Evolutionary conservation across 1,140 invertebrate genomes (phyloP).

Genomic region (Zaprionus lachaisei): DNA sequence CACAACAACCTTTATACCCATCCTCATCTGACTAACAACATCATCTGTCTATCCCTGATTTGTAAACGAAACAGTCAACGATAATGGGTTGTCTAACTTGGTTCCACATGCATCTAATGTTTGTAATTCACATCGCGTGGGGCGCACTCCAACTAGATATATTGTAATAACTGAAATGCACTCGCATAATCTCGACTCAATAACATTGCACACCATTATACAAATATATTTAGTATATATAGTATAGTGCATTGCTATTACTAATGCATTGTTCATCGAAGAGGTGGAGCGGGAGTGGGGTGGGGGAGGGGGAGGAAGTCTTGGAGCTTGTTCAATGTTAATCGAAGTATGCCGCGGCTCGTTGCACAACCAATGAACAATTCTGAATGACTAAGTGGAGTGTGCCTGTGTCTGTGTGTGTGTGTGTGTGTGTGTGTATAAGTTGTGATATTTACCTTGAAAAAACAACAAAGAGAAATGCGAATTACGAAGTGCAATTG

Average conservation of each 20-base stretch:
- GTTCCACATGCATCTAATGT: slow-evolving; percentile 1
- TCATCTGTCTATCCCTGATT: neutral
- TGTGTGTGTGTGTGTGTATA: neutral
- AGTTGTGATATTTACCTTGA: slow-evolving; percentile 2
- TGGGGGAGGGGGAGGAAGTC: neutral
- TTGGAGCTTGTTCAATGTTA: slow-evolving; percentile 8
- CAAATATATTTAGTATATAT: neutral
- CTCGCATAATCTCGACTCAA: slow-evolving; percentile 21
- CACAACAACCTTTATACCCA: neutral
- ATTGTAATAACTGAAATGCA: neutral
- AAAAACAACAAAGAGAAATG: neutral
- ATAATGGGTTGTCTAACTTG: slow-evolving; percentile 1
- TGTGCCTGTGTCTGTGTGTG: neutral
- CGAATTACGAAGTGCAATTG: neutral
- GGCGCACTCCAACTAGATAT: neutral
- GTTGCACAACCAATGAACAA: slow-evolving; percentile 2
- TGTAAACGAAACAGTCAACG: neutral
- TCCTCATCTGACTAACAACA: neutral
- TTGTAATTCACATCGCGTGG: slow-evolving; percentile 27
- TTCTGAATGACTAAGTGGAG: slow-evolving; percentile 3
- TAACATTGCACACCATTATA: slow-evolving; percentile 20
- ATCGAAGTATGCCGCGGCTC: slow-evolving; percentile 15
- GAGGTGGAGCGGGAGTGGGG: too few relatives aligned
- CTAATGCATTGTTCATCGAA: slow-evolving; percentile 15
- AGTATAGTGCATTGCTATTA: slow-evolving; percentile 8